Evolutionary conservation across 2,113 vertebrate genomes (phyloP), one percentile per base, ranked within the genome.

Genomic region (Mormyrus lacerda): DNA sequence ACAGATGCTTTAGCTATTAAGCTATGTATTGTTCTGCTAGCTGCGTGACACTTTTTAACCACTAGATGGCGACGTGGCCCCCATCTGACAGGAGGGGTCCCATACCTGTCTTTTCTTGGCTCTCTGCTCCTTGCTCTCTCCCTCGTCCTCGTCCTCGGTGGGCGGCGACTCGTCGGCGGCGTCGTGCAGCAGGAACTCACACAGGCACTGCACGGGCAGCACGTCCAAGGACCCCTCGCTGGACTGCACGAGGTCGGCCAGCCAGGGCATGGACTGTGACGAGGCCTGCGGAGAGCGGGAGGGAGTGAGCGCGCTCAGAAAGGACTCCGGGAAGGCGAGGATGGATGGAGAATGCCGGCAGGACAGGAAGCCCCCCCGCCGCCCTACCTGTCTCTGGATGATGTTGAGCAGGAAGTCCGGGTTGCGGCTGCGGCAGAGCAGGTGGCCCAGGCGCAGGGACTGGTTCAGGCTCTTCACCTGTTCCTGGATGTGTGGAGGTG

Each of bases 201-300:
- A 99, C 39, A 99, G 96, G 91, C 98, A 99, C 93, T 99, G 98
- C 91, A 99, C 98, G 0, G 98, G 98, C 17, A 99, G 96, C 91
- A 99, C 98, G 0, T 99, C 98, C 94, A 99, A 93, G 45, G 98
- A 99, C 0, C 98, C 98, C 91, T 99, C 98, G 0, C 98, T 99
- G 90, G 98, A 99, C 94, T 99, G 98, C 39, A 99, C 98, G 91
- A 99, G 93, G 91, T 99, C 98, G 0, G 98, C 98, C 92, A 99
- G 93, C 98, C 98, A 99, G 0, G 98, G 98, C 98, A 99, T 99
- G 58, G 98, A 99, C 94, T 99, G 98, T 0, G 98, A 99, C 0
- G 98, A 99, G 10, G 97, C 97, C 98, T 99, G 91, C 31, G 50
- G 0, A 84, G 0, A 84, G 88, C 88, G 69, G 19, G 39, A 5